These are phyloP conservation scores for Perizoma flavofasciatum DNA, from an alignment of 2,888 invertebrate genomes.

Conservation along the genomic window DNA sequence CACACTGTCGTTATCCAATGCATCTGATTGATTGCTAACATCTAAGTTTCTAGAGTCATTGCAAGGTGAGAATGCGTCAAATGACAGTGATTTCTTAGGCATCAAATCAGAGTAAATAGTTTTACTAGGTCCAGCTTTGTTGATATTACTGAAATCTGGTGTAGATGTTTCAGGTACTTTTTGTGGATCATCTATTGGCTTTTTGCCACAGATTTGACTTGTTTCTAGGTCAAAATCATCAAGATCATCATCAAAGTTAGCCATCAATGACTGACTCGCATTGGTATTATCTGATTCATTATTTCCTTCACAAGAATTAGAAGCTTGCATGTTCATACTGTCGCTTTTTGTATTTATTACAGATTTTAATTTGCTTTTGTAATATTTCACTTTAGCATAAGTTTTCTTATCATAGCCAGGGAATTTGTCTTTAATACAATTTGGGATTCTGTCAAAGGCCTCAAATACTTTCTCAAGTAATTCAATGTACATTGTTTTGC, in stretches of 20 bases:
- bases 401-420: slow-evolving; percentile 84
- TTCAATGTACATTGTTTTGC: slow-evolving; percentile 83
- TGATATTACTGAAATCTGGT: slow-evolving; percentile 52
- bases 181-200: slow-evolving; percentile 14
- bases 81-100: slow-evolving; percentile 59
- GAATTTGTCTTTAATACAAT: slow-evolving; percentile 83
- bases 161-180: slow-evolving; percentile 53
- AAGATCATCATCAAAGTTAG: slow-evolving; percentile 50
- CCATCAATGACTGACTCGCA: slow-evolving; percentile 47
- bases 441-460: slow-evolving; percentile 86
- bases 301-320: slow-evolving; percentile 34
- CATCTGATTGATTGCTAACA: slow-evolving; percentile 49
- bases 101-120: slow-evolving; percentile 57
- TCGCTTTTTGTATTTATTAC: slow-evolving; percentile 68
- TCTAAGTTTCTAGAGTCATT: slow-evolving; percentile 48
- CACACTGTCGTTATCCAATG: slow-evolving; percentile 45
- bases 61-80: slow-evolving; percentile 57
- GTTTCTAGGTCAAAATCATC: slow-evolving; percentile 56
- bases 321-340: slow-evolving; percentile 35
- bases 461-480: slow-evolving; percentile 85
- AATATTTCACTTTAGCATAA: slow-evolving; percentile 82
- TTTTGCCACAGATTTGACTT: slow-evolving; percentile 45
- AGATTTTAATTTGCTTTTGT: slow-evolving; percentile 83
- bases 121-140: slow-evolving; percentile 51
- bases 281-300: slow-evolving; percentile 30